Conservation (phyloP, 23 tunicate genomes). For the Ciona savignyi region DNA sequence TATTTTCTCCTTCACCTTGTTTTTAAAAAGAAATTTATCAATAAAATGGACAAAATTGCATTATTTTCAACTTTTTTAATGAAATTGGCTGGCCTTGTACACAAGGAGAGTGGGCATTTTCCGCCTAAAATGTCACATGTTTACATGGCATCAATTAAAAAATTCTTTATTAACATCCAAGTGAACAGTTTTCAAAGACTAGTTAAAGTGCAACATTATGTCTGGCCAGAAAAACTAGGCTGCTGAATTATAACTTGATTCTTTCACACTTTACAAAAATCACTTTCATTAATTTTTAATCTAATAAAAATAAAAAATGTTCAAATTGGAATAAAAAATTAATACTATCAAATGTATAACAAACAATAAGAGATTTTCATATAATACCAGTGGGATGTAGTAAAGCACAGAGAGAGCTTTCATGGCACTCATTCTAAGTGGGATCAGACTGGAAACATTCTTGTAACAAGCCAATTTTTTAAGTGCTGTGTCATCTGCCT, state of each 20-base stretch:
- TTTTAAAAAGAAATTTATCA: not conserved
- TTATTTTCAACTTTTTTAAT: too few species aligned
- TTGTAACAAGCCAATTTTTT: constrained; percentile 91
- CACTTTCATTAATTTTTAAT: not conserved
- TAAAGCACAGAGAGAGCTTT: constrained; percentile 72
- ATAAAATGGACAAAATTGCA: too few species aligned
- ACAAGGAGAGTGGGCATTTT: too few species aligned
- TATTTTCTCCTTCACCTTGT: constrained; percentile 87
- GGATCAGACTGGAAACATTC: constrained; percentile 60
- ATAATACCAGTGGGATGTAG: constrained; percentile 75
- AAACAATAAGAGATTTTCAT: too few species aligned
- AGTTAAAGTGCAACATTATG: too few species aligned
- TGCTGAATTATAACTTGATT: not conserved
- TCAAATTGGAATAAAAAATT: not conserved
- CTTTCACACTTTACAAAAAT: too few species aligned
- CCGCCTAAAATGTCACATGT: too few species aligned
- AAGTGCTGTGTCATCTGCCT: constrained; percentile 73
- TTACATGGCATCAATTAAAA: too few species aligned
- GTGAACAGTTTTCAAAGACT: too few species aligned
- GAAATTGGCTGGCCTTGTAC: too few species aligned
- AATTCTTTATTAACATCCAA: too few species aligned
- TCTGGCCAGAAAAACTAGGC: too few species aligned
- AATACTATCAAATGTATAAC: constrained; percentile 2
- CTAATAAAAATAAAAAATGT: not conserved
- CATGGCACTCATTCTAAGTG: constrained; percentile 91